Base-by-base conservation (phyloP, 30 jellyfish, hydroid and myxozoan genomes). In the Turritopsis dohrnii region DNA sequence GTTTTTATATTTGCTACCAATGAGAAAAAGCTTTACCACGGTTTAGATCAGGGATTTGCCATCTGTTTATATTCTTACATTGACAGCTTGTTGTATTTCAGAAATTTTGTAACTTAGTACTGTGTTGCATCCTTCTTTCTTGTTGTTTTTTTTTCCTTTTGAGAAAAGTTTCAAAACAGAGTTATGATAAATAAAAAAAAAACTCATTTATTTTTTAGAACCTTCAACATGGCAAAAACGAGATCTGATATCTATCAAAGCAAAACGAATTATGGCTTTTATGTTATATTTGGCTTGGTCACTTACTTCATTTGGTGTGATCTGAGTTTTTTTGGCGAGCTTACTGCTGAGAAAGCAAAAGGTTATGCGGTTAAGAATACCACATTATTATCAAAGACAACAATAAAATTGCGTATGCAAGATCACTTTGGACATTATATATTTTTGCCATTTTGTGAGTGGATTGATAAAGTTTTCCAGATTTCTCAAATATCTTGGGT, bases 251-350 rank as follows among this genome's bases (percentile, higher is more conserved):
- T 41, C 9, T 41, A 41, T 41, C 60, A 41, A 41, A 41, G 60
- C 13, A 91, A 89, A 52, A 83, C 97, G 1, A 87, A 87, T 71
- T 71, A 83, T 19, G 97, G 90, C 1, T 91, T 91, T 74, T 91
- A 91, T 76, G 89, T 84, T 60, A 71, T 91, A 20, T 91, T 91
- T 81, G 97, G 96, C 7, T 22, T 91, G 52, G 81, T 91, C 52
- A 91, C 97, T 0, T 91, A 83, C 82, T 91, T 87, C 95, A 87
- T 91, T 1, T 91, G 97, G 97, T 83, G 96, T 84, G 97, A 91
- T 72, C 81, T 91, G 90, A 84, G 96, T 54, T 91, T 91, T 81
- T 91, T 91, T 90, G 95, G 97, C 29, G 97, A 87, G 52, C 89
- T 91, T 74, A 19, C 94, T 1, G 95, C 84, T 22, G 84, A 84